Evolutionary conservation across 2,797 vertebrate species (phyloP), one percentile per base, ranked within the genome.

Genomic region (Paguma larvata): DNA sequence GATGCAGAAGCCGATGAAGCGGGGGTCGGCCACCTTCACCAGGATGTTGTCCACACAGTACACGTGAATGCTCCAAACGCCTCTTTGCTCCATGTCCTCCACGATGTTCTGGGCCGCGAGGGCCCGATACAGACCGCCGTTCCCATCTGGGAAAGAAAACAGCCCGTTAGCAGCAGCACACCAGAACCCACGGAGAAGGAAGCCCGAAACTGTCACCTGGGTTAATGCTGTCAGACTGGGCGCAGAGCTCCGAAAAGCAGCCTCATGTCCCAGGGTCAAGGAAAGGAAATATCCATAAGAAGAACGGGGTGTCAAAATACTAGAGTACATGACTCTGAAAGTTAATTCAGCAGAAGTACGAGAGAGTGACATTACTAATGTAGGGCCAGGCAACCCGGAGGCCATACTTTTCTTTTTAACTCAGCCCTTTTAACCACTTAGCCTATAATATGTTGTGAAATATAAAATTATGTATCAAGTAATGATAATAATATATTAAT

Each of bases 1-100:
- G 97, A 99, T 97, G 98, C 99, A 99, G 98, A 99, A 99, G 6
- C 99, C 99, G 15, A 99, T 98, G 97, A 99, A 99, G 65, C 99
- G 98, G 0, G 99, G 99, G 97, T 99, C 99, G 0, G 99, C 99
- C 96, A 99, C 99, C 98, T 99, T 99, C 92, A 99, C 99, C 97
- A 99, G 98, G 97, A 99, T 99, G 98, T 99, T 99, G 98, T 99
- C 99, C 23, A 99, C 99, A 0, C 99, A 99, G 87, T 99, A 99
- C 84, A 99, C 99, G 0, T 99, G 99, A 94, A 99, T 98, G 51
- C 98, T 99, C 48, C 98, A 98, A 82, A 99, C 98, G 0, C 99
- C 99, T 80, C 99, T 99, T 9, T 4, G 98, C 94, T 99, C 99
- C 99, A 99, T 99, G 98, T 99, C 99, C 0, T 99, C 99, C 96